A percentile compares a stretch with the other conserved stretches of the same genome.
These are phyloP conservation scores for Odontocerum albicorne DNA, from an alignment of 2,888 invertebrate species.

Conservation along the genomic window DNA sequence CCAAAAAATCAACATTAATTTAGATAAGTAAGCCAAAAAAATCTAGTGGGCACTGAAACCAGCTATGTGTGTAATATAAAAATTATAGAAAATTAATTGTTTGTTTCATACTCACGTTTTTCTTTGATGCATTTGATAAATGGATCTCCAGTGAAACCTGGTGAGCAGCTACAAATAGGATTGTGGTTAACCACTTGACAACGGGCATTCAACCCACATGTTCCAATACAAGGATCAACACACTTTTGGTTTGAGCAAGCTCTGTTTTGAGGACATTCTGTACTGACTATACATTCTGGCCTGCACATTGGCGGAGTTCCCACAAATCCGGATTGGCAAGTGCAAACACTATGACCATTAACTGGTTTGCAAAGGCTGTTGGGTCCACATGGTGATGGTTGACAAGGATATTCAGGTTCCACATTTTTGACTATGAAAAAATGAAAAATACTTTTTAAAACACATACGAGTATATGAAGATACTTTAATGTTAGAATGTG, in stretches of 20 bases:
- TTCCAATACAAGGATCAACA: conserved; percentile 77
- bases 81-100: too few species aligned
- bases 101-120: conserved; percentile 63
- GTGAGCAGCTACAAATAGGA: conserved; percentile 82
- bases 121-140: conserved; percentile 68
- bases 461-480: too few species aligned
- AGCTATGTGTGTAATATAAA: too few species aligned
- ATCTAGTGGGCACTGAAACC: too few species aligned
- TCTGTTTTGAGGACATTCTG: conserved; percentile 78
- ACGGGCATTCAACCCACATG: conserved; percentile 78
- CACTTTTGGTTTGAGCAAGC: conserved; percentile 83
- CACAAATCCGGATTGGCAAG: conserved; percentile 73
- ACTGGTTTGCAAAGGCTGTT: conserved; percentile 77
- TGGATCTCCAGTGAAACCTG: conserved; percentile 80
- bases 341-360: conserved; percentile 79
- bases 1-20: too few species aligned
- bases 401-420: conserved; percentile 63
- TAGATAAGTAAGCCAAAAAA: too few species aligned
- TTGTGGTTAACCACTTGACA: conserved; percentile 86
- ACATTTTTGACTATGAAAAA: conserved; percentile 36
- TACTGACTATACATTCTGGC: conserved; percentile 82
- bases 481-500: too few species aligned
- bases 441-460: too few species aligned
- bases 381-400: conserved; percentile 83
- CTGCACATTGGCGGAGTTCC: conserved; percentile 79